These are phyloP conservation scores for Drosophila nasuta DNA, from an alignment of 1,140 invertebrate species.

Conservation along the genomic window DNA sequence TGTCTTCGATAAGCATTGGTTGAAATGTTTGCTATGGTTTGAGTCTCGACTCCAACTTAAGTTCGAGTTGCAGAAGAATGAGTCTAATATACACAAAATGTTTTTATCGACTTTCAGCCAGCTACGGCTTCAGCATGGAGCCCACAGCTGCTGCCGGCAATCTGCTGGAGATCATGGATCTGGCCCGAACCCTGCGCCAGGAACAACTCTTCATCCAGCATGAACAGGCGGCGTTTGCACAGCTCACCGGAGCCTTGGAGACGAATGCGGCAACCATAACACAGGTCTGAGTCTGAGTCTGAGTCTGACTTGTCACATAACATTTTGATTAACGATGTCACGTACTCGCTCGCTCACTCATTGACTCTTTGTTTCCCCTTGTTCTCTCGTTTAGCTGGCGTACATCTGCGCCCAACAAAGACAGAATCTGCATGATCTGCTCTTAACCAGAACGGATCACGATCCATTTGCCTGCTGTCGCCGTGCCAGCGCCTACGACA, in stretches of 20 bases:
- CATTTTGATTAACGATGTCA: constrained; percentile 22
- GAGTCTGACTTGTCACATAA: not conserved
- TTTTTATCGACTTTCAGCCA: constrained; percentile 6
- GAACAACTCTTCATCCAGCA: constrained; percentile 83
- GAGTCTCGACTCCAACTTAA: too few species aligned
- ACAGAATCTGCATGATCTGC: constrained; percentile 92
- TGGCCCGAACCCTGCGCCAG: constrained; percentile 82
- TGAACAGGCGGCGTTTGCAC: constrained; percentile 77
- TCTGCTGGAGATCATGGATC: constrained; percentile 84
- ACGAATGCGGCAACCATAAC: constrained; percentile 79
- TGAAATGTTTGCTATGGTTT: too few species aligned
- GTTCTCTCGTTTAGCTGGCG: constrained; percentile 86
- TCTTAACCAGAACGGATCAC: constrained; percentile 90
- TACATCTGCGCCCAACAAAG: constrained; percentile 96
- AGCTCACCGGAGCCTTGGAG: constrained; percentile 68
- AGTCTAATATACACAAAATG: not conserved
- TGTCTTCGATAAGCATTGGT: too few species aligned
- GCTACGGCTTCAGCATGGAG: constrained; percentile 68
- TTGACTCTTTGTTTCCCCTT: not conserved
- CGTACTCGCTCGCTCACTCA: not conserved
- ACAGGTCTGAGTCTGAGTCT: constrained; percentile 66
- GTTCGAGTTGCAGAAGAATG: too few species aligned
- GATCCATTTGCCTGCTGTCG: constrained; percentile 91
- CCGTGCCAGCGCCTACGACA: constrained; percentile 91
- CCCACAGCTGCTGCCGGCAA: constrained; percentile 77